Evolutionary conservation across 2,113 vertebrate species (phyloP).

Genomic region (Pachypanchax playfairii): DNA sequence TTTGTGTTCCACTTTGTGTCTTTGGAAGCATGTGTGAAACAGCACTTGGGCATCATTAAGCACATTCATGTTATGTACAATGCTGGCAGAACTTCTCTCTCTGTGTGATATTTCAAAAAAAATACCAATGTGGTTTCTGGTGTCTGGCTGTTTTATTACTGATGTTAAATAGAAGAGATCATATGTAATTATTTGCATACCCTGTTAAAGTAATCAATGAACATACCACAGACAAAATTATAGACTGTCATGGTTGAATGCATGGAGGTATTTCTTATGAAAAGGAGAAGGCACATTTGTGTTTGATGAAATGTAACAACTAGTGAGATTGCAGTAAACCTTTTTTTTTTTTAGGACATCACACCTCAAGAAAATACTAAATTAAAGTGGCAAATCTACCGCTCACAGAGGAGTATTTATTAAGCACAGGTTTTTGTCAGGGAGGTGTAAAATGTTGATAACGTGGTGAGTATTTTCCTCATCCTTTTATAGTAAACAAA

Average conservation of each 20-base stretch:
- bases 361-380: not conserved
- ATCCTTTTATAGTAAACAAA: constrained; percentile 26
- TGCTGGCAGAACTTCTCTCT: constrained; percentile 8
- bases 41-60: constrained; percentile 62
- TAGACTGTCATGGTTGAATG: not conserved
- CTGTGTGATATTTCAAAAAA: constrained; percentile 30
- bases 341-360: not conserved
- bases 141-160: constrained; percentile 27
- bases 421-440: constrained; percentile 4
- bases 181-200: not conserved
- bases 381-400: not conserved
- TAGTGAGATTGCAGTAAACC: too few species aligned
- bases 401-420: constrained; percentile 19
- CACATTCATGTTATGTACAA: constrained; percentile 50
- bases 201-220: constrained; percentile 1
- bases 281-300: too few species aligned
- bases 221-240: not conserved
- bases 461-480: not conserved
- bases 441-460: not conserved
- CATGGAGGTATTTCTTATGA: too few species aligned
- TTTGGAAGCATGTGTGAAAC: constrained; percentile 59
- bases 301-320: not conserved
- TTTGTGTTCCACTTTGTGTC: constrained; percentile 43
- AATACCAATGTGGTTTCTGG: constrained; percentile 23
- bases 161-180: constrained; percentile 44